These are phyloP conservation scores for Xyliphius kryptos DNA, from an alignment of 2,113 vertebrate species.

Conservation along the genomic window DNA sequence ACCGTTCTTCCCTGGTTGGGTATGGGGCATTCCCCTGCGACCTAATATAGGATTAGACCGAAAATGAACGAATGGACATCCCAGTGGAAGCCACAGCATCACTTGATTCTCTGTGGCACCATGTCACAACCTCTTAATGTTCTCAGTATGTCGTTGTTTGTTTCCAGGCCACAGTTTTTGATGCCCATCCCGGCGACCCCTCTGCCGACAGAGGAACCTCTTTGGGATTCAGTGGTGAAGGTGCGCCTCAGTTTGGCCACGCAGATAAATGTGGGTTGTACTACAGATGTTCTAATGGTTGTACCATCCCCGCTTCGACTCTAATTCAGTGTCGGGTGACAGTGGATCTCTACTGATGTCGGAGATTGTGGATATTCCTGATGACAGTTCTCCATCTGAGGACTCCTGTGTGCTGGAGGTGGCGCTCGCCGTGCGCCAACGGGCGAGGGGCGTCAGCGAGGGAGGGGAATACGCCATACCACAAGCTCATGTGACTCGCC, in stretches of 20 bases:
- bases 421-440: slow-evolving; percentile 54
- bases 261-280: too few species aligned
- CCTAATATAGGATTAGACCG: too few species aligned
- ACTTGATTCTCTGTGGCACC: too few species aligned
- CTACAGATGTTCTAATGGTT: too few species aligned
- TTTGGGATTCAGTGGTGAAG: slow-evolving; percentile 80
- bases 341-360: slow-evolving; percentile 89
- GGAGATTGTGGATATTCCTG: slow-evolving; percentile 84
- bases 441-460: slow-evolving; percentile 49
- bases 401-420: slow-evolving; percentile 91
- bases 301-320: not conserved
- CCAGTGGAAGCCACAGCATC: too few species aligned
- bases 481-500: slow-evolving; percentile 66
- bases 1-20: too few species aligned
- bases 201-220: slow-evolving; percentile 82
- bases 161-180: slow-evolving; percentile 79
- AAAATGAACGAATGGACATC: too few species aligned
- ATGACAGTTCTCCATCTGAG: slow-evolving; percentile 90
- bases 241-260: too few species aligned
- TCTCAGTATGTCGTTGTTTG: too few species aligned
- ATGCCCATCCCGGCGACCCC: slow-evolving; percentile 72
- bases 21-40: too few species aligned
- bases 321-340: slow-evolving; percentile 86
- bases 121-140: too few species aligned
- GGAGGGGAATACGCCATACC: slow-evolving; percentile 68